Base-by-base conservation (phyloP, 2,888 invertebrate species). In the Polyploca ridens region DNA sequence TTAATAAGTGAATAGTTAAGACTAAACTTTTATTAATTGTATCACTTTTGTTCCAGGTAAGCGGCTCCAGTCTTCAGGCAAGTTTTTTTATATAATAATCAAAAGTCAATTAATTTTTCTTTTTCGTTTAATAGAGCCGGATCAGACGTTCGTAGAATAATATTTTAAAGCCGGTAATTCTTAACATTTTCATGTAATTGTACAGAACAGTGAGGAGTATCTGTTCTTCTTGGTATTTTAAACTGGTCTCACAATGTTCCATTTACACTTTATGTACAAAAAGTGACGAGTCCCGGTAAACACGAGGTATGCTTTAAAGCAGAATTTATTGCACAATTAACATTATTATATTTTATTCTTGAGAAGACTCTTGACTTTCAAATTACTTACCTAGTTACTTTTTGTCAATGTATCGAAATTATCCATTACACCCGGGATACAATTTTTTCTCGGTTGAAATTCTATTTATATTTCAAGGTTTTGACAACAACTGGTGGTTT, bases 1-100 rank as follows among this genome's bases (percentile, higher is more conserved):
- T 35, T 35, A n/a, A 35, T 35, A 13, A 41, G 3, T 41, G 7
- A 13, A 13, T 13, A 7, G 6, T 13, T 41, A 46, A 46, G n/a
- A 1, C 46, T 46, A 6, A 46, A 13, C 3, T 44, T 58, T 62
- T 63, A 38, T 57, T 61, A 63, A 62, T 66, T 64, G 66, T 66
- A 68, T 71, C 46, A 68, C 65, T 66, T 73, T 82, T 82, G 75
- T 86, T 86, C 66, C 83, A 86, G 85, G 86, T 86, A 84, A 84
- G 78, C 73, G 63, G 41, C 49, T 62, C 64, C 11, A 64, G 61
- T 65, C 64, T 65, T 72, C 76, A 57, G 74, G 81, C 80, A 69
- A 77, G 76, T 68, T 19, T 19, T 3, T 49, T 62, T n/a, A 61
- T n/a, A 19, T 5, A 41, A 59, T 59, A 8, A 49, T 49, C 16